Evolutionary conservation across 1,140 invertebrate species (phyloP).

Genomic region (Ceratina australensis): DNA sequence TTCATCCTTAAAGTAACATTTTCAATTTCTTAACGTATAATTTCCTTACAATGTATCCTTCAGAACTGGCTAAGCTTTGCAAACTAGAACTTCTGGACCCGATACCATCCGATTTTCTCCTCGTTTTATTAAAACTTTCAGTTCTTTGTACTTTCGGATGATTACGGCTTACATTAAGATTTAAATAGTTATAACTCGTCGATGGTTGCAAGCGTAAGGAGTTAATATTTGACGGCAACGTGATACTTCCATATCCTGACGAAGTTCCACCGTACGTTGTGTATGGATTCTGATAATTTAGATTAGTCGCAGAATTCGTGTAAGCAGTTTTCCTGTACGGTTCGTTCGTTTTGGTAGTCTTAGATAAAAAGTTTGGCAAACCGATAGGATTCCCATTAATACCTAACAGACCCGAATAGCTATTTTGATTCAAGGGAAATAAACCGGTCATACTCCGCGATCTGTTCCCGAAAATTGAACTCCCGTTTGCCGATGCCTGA

Average conservation of each 20-base stretch:
- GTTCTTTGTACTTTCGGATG: conserved; percentile 62
- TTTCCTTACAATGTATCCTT: conserved; percentile 85
- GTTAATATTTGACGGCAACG: conserved; percentile 75
- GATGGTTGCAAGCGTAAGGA: conserved; percentile 80
- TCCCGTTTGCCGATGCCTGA: conserved; percentile 77
- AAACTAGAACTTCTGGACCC: conserved; percentile 76
- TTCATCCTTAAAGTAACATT: neutral
- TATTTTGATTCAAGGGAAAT: conserved; percentile 72
- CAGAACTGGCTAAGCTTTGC: conserved; percentile 82
- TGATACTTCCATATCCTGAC: conserved; percentile 83
- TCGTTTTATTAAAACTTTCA: conserved; percentile 73
- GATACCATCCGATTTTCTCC: conserved; percentile 66
- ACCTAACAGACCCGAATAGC: conserved; percentile 70
- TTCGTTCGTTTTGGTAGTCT: conserved; percentile 62
- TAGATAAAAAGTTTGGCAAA: conserved; percentile 67
- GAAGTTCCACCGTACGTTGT: conserved; percentile 83
- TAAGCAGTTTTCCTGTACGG: conserved; percentile 72
- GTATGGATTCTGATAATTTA: conserved; percentile 77
- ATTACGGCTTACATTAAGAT: conserved; percentile 58
- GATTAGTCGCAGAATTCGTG: conserved; percentile 73
- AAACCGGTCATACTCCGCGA: conserved; percentile 77
- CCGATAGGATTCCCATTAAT: conserved; percentile 63
- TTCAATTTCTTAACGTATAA: neutral
- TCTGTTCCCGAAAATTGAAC: conserved; percentile 77
- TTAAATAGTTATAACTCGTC: conserved; percentile 78